A percentile compares a stretch with the other conserved stretches of the same genome.
Evolutionary conservation across 2,797 vertebrate species (phyloP).

Genomic region (Falco biarmicus): DNA sequence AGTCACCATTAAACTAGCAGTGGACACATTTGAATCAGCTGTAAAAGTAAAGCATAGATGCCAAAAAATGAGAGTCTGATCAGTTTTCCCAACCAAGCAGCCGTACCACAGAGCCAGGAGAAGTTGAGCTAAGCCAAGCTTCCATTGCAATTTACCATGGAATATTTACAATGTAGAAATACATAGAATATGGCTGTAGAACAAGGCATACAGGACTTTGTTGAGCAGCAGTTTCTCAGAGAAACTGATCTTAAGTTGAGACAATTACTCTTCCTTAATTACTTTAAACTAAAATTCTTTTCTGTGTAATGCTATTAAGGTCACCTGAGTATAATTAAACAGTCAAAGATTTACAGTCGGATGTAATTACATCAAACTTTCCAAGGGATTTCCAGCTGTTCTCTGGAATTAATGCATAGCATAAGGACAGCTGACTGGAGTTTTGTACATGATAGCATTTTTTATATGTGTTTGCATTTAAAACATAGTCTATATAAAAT

Average conservation of each 20-base stretch:
- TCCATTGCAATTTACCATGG: background rate
- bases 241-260: slow-evolving; percentile 19
- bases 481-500: slow-evolving; percentile 28
- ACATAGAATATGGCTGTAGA: slow-evolving; percentile 27
- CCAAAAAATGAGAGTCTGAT: background rate
- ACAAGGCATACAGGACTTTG: slow-evolving; percentile 48
- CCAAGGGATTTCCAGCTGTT: slow-evolving; percentile 50
- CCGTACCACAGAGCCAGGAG: background rate
- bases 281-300: background rate
- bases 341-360: slow-evolving; percentile 48
- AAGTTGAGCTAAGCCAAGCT: background rate
- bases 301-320: background rate
- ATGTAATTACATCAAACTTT: slow-evolving; percentile 51
- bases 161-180: slow-evolving; percentile 28
- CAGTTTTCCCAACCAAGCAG: slow-evolving; percentile 12
- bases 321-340: slow-evolving; percentile 56
- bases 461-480: slow-evolving; percentile 14
- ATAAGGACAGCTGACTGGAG: slow-evolving; percentile 9
- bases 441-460: slow-evolving; percentile 4
- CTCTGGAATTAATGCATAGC: slow-evolving; percentile 67
- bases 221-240: background rate
- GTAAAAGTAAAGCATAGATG: slow-evolving; percentile 6
- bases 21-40: background rate
- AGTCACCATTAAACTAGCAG: background rate
- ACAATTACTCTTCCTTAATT: slow-evolving; percentile 21